These are phyloP conservation scores for Saguinus midas DNA, from an alignment of 2,113 vertebrate genomes.

Conservation along the genomic window DNA sequence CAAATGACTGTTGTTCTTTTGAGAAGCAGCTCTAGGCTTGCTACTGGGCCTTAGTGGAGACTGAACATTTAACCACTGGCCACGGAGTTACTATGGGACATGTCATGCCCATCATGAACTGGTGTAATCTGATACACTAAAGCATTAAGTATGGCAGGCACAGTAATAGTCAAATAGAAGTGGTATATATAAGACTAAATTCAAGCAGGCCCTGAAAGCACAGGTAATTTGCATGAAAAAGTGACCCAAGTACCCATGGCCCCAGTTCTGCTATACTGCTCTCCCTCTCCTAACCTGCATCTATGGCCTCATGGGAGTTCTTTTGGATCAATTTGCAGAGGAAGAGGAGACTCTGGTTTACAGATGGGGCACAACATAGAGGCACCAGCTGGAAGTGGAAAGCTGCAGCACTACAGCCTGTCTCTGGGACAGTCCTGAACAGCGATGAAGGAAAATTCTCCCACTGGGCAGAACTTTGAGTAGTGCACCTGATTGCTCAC, in stretches of 20 bases:
- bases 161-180: background rate
- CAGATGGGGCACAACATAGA: background rate
- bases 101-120: background rate
- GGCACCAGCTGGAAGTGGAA: background rate
- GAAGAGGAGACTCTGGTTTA: background rate
- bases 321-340: background rate
- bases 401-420: background rate
- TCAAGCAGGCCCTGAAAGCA: background rate
- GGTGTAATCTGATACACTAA: background rate
- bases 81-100: background rate
- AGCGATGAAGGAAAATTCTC: background rate
- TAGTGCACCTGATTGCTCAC: background rate
- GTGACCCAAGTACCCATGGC: background rate
- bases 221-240: background rate
- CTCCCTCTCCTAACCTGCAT: background rate
- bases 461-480: background rate
- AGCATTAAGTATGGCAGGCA: background rate
- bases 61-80: background rate
- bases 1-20: background rate
- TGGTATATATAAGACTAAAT: background rate
- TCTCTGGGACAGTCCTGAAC: background rate
- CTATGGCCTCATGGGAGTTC: background rate
- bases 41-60: background rate
- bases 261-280: background rate
- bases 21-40: background rate